Percentiles rank a stretch among this genome's conserved stretches.
phyloP scores from a whole-genome alignment of 2,888 invertebrate species.

The Agrypnus murinus region DNA sequence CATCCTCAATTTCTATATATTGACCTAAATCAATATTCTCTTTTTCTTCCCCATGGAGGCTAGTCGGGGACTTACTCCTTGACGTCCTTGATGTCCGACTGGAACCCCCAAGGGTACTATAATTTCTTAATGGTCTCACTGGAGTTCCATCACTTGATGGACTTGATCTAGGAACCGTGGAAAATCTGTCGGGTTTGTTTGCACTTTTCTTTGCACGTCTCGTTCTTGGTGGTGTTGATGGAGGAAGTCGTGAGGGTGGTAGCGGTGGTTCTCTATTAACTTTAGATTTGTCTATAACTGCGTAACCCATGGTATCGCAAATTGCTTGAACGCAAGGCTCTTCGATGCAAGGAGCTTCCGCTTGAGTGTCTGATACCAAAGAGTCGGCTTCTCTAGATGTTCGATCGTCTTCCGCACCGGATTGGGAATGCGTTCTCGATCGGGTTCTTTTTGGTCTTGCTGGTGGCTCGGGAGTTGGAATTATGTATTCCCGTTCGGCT shows the following conservation, averaged over 20 bases:
- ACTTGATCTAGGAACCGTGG: conserved; percentile 78
- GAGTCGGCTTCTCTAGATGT: conserved; percentile 74
- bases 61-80: conserved; percentile 67
- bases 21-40: conserved; percentile 72
- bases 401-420: conserved; percentile 75
- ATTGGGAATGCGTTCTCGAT: conserved; percentile 75
- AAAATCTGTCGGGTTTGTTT: conserved; percentile 77
- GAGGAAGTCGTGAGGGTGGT: conserved; percentile 77
- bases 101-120: conserved; percentile 79
- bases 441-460: conserved; percentile 76
- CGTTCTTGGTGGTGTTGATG: conserved; percentile 60
- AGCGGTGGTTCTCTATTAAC: conserved; percentile 69
- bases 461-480: conserved; percentile 73
- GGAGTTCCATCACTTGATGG: conserved; percentile 73
- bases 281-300: conserved; percentile 82
- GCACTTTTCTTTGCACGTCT: conserved; percentile 66
- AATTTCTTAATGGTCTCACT: conserved; percentile 75
- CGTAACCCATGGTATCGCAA: conserved; percentile 77
- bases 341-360: conserved; percentile 64
- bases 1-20: conserved; percentile 78
- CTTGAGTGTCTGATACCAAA: conserved; percentile 73
- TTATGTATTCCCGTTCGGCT: conserved; percentile 79
- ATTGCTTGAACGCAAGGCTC: conserved; percentile 67
- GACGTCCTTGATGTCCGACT: conserved; percentile 76
- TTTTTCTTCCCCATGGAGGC: conserved; percentile 66